Conservation (phyloP, 37 sponge, comb jelly and placozoan genomes). For the Halisarca cf. caerulea region DNA sequence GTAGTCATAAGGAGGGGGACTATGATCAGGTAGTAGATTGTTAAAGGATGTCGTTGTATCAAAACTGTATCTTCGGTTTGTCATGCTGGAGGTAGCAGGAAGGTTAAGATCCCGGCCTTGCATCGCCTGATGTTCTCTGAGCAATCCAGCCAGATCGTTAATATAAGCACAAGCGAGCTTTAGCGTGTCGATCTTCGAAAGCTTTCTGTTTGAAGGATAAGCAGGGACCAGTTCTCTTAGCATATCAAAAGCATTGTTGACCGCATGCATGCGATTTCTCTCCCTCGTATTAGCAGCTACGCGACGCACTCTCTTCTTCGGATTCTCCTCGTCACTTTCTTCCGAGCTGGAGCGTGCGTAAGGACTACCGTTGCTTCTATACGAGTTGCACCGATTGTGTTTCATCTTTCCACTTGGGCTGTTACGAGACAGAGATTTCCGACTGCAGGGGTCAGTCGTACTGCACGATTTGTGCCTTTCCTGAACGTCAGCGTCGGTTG, state of each 20-base stretch:
- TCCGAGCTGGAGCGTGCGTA: slow-evolving; percentile 41
- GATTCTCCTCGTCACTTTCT: slow-evolving; percentile 25
- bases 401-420: slow-evolving; percentile 16
- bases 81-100: neutral
- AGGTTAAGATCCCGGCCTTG: slow-evolving; percentile 52
- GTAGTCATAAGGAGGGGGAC: slow-evolving; percentile 26
- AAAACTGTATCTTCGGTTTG: slow-evolving; percentile 18
- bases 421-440: neutral
- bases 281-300: slow-evolving; percentile 83
- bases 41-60: neutral
- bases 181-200: slow-evolving; percentile 94
- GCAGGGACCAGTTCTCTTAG: slow-evolving; percentile 85
- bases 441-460: neutral
- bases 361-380: neutral
- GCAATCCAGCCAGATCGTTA: slow-evolving; percentile 60
- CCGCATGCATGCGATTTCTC: slow-evolving; percentile 88
- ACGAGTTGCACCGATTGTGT: neutral
- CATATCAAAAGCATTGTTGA: slow-evolving; percentile 89
- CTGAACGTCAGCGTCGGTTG: neutral
- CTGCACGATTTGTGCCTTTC: slow-evolving; percentile 20
- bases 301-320: slow-evolving; percentile 43
- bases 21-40: neutral
- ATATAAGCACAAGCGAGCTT: slow-evolving; percentile 86
- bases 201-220: slow-evolving; percentile 88
- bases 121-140: slow-evolving; percentile 47